phyloP scores from a whole-genome alignment of 2,113 vertebrate genomes.

The Bolborhynchus lineola region DNA sequence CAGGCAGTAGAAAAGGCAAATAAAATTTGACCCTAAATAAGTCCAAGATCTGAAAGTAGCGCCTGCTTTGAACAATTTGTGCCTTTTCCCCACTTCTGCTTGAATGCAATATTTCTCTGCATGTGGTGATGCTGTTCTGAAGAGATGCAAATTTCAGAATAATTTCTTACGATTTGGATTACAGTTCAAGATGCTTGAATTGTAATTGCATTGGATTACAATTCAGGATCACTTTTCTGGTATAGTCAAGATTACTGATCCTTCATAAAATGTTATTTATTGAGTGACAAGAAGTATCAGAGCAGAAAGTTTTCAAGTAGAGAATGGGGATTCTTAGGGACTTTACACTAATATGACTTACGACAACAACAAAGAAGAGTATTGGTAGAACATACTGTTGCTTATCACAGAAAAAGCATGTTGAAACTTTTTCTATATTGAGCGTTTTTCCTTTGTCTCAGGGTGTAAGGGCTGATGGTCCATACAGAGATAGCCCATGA shows the following conservation, averaged over 20 bases:
- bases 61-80: accelerated
- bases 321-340: not conserved
- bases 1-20: not conserved
- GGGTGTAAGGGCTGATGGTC: too few species aligned
- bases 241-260: not conserved
- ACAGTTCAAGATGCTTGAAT: not conserved
- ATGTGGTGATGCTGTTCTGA: accelerated
- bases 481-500: accelerated
- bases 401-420: not conserved
- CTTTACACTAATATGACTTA: not conserved
- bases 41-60: too few species aligned
- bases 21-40: not conserved
- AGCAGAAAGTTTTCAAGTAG: not conserved
- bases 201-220: not conserved
- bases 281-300: not conserved
- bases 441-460: not conserved
- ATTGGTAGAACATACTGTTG: not conserved
- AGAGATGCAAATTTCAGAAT: not conserved
- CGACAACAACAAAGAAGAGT: not conserved
- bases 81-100: accelerated
- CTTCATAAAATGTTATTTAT: not conserved
- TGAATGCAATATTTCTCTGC: not conserved
- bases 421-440: not conserved
- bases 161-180: not conserved
- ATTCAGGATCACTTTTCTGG: not conserved